These are phyloP conservation scores for Philotrypesis tridentata DNA, from an alignment of 1,140 invertebrate species.

Conservation along the genomic window DNA sequence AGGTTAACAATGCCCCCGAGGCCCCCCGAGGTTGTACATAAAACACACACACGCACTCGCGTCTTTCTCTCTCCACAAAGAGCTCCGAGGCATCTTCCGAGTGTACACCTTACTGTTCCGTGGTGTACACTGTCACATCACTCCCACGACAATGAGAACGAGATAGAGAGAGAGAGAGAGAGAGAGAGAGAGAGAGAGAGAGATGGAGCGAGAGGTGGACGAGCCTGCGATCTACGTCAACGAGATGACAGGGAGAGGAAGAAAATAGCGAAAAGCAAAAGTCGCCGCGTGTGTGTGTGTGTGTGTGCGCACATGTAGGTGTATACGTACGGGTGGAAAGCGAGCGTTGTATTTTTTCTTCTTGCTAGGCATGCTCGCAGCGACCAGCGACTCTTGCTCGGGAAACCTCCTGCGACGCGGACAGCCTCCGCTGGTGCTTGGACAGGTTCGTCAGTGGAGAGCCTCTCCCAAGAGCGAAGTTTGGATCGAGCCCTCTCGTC, in stretches of 20 bases:
- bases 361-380: constrained; percentile 89
- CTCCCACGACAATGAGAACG: not conserved
- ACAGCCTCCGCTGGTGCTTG: not conserved
- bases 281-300: no score
- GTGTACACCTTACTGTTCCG: no score
- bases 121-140: not conserved
- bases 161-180: no score
- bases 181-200: not conserved
- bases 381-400: constrained; percentile 11
- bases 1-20: constrained; percentile 52
- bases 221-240: not conserved
- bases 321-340: constrained; percentile 90
- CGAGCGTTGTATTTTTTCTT: constrained; percentile 97
- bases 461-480: not conserved
- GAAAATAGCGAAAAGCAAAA: not conserved
- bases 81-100: not conserved
- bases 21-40: no score
- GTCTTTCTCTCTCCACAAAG: not conserved
- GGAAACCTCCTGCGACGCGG: not conserved
- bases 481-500: not conserved
- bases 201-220: no score
- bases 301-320: no score
- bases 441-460: not conserved
- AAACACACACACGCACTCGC: constrained; percentile 25
- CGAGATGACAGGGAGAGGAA: not conserved